These are phyloP conservation scores for Eupithecia inturbata DNA, from an alignment of 2,888 invertebrate species.

Conservation along the genomic window DNA sequence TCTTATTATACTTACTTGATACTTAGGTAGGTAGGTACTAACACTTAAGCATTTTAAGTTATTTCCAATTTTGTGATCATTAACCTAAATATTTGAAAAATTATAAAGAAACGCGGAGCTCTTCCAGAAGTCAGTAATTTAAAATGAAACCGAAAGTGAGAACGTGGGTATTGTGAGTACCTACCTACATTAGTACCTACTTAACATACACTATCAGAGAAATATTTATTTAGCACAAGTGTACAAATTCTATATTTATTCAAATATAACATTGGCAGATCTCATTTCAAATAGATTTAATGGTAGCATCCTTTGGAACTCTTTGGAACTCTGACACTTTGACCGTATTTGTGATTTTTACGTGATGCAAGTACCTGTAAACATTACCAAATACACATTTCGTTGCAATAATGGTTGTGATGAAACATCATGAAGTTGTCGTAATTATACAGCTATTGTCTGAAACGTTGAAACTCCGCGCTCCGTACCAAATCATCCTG, in stretches of 20 bases:
- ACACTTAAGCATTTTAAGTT: slow-evolving; percentile 5
- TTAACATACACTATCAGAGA: neutral
- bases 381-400: slow-evolving; percentile 75
- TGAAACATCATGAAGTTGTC: slow-evolving; percentile 73
- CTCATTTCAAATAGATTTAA: neutral
- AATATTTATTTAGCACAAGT: slow-evolving; percentile 2
- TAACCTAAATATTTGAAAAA: neutral
- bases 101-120: slow-evolving; percentile 3
- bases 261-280: slow-evolving; percentile 13
- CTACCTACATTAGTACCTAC: neutral
- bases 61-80: slow-evolving; percentile 13
- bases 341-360: slow-evolving; percentile 34
- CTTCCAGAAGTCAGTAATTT: slow-evolving; percentile 3
- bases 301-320: neutral
- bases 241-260: slow-evolving; percentile 6
- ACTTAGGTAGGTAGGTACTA: slow-evolving; percentile 11
- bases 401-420: slow-evolving; percentile 83
- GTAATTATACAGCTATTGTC: slow-evolving; percentile 36
- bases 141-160: slow-evolving; percentile 6
- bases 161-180: neutral
- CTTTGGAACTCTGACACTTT: neutral
- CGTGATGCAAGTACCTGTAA: slow-evolving; percentile 65
- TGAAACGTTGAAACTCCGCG: slow-evolving; percentile 53
- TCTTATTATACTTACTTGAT: neutral
- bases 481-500: slow-evolving; percentile 68